Conservation (phyloP, 1,140 invertebrate species). For the Calliopsis andreniformis region DNA sequence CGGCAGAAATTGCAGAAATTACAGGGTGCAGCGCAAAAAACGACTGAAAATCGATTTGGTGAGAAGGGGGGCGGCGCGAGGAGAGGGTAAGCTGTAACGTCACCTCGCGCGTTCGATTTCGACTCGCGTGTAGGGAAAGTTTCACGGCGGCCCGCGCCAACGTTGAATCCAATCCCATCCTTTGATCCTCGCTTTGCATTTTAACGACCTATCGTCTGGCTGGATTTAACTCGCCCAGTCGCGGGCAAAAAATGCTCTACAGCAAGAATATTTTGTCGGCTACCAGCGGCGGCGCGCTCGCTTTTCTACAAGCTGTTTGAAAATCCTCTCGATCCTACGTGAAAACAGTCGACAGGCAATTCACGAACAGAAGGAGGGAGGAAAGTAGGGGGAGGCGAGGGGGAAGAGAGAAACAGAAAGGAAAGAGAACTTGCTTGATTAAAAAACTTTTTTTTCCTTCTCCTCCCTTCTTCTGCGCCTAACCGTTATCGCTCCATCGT, state of each 20-base stretch:
- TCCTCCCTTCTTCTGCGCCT: not conserved
- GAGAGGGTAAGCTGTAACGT: conserved; percentile 12
- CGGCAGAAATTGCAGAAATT: not conserved
- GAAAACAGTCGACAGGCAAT: conserved; percentile 25
- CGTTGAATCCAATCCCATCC: conserved; percentile 56
- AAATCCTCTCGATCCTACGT: conserved; percentile 30
- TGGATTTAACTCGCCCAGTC: conserved; percentile 33
- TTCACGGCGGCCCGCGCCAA: conserved; percentile 17
- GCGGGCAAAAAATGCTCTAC: conserved; percentile 1
- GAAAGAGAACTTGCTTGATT: conserved; percentile 7
- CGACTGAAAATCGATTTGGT: not conserved
- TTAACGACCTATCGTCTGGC: conserved; percentile 63
- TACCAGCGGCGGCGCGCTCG: not conserved
- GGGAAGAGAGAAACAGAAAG: not conserved
- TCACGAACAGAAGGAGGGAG: not conserved
- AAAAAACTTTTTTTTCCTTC: conserved; percentile 15
- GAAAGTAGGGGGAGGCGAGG: not conserved
- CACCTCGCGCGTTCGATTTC: conserved; percentile 51
- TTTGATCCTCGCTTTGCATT: conserved; percentile 69
- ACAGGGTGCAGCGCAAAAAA: not conserved
- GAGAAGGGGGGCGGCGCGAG: not conserved
- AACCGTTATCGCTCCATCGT: not conserved
- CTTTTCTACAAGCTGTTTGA: conserved; percentile 34
- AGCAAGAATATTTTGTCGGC: conserved; percentile 44
- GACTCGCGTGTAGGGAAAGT: conserved; percentile 41